Evolutionary conservation across 92 coral and sea anemone species (phyloP), one percentile per base, ranked within the genome.

Genomic region (Zoanthus sansibaricus): DNA sequence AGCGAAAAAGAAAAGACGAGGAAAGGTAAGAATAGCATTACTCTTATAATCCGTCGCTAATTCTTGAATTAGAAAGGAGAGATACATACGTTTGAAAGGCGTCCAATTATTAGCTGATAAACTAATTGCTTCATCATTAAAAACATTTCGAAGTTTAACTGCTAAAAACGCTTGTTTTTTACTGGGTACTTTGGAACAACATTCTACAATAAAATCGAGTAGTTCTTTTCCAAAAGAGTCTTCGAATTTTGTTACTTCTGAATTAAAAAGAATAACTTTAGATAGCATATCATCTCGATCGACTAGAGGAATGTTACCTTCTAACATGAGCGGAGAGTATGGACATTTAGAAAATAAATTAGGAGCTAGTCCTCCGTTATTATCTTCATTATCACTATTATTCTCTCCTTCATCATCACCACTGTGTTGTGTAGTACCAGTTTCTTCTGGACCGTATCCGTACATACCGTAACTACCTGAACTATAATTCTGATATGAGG

Each of bases 201-300:
- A 68, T 18, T 14, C 72, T 9, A n/a, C 20, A n/a, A 68, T 18
- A 11, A 68, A 6, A n/a, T 68, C 72, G 12, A 68, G 44, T 5
- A 68, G 33, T 68, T 68, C 72, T n/a, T 68, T 68, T 5, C 72
- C 72, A 18, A 68, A 68, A 68, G 72, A 68, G 1, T 68, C 72
- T 31, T 68, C 72, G 72, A 68, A 68, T 68, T 68, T 68, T 68
- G 72, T 68, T n/a, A 68, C 72, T 68, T 68, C 72, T 18, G 72
- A 14, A 18, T 68, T 68, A 18, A 68, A 68, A 68, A 68, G 72
- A 5, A 68, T 18, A 1, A 68, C 72, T 18, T 68, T 68, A 2
- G 72, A 68, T n/a, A 68, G 14, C 72, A 68, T 68, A n/a, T 68
- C 72, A n/a, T 68, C 72, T 68, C 72, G 72, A 11, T 68, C 72